These are phyloP conservation scores for Philypnodon macrostomus DNA, from an alignment of 2,797 vertebrate genomes.

Conservation along the genomic window DNA sequence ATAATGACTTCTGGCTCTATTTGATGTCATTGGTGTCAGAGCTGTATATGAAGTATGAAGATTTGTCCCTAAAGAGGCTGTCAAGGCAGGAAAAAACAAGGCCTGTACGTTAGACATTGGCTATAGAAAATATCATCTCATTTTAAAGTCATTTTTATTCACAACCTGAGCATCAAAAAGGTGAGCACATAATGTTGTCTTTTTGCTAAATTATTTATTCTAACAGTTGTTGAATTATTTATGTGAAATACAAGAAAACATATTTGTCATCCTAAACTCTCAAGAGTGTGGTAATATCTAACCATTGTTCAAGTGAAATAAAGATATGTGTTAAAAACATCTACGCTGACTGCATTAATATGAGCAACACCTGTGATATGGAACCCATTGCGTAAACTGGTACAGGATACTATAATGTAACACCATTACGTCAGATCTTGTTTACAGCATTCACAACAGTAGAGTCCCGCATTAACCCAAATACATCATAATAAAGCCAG, in stretches of 20 bases:
- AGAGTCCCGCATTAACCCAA: too few species aligned
- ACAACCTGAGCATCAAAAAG: background rate
- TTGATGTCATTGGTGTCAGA: slow-evolving; percentile 42
- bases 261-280: background rate
- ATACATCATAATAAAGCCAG: too few species aligned
- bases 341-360: too few species aligned
- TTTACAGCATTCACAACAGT: too few species aligned
- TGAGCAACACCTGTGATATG: too few species aligned
- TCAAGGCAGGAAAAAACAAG: slow-evolving; percentile 3
- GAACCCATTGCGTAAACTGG: too few species aligned
- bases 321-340: too few species aligned
- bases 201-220: slow-evolving; percentile 1
- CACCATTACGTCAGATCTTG: too few species aligned
- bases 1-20: slow-evolving; percentile 21
- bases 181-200: background rate
- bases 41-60: slow-evolving; percentile 21
- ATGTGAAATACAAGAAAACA: slow-evolving; percentile 3
- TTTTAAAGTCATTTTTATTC: background rate
- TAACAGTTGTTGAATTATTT: background rate
- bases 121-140: background rate
- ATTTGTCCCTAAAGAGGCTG: slow-evolving; percentile 3
- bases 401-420: too few species aligned
- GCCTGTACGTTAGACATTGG: slow-evolving; percentile 5
- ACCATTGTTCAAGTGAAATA: too few species aligned
- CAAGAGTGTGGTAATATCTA: too few species aligned